Percentiles rank a stretch among this genome's conserved stretches.
phyloP scores from a whole-genome alignment of 2,113 vertebrate species.

The Recurvirostra avosetta region DNA sequence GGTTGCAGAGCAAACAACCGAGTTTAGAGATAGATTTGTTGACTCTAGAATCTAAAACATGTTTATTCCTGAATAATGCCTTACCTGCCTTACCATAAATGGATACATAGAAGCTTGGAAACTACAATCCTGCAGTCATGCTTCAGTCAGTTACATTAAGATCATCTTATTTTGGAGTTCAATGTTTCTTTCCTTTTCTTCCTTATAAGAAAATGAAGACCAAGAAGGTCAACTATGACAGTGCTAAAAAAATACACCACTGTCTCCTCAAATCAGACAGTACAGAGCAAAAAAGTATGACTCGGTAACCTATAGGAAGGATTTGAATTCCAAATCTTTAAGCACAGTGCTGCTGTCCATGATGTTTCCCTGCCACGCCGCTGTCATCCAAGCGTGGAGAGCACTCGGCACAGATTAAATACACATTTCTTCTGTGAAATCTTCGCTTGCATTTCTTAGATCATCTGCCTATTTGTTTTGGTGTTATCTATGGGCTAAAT shows the following conservation, averaged over 20 bases:
- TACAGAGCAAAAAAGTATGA: neutral
- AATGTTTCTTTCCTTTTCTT: neutral
- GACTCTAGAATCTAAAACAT: neutral
- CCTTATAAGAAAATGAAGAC: neutral
- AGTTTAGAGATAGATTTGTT: neutral
- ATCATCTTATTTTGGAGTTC: neutral
- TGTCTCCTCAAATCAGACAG: neutral
- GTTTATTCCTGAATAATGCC: neutral
- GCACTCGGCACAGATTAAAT: neutral
- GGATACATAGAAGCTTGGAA: neutral
- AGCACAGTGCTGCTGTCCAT: neutral
- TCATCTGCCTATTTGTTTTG: neutral
- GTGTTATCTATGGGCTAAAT: neutral
- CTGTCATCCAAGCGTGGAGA: neutral
- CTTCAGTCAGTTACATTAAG: neutral
- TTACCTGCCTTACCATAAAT: neutral
- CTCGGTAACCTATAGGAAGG: neutral
- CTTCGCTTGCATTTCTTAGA: neutral
- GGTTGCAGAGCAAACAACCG: neutral
- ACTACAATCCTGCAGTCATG: neutral
- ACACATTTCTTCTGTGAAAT: neutral
- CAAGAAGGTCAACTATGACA: neutral
- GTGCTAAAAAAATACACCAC: neutral
- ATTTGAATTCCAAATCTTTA: neutral
- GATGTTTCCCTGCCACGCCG: neutral